Conservation (phyloP, 2,797 vertebrate genomes). For the Anguilla obscura region DNA sequence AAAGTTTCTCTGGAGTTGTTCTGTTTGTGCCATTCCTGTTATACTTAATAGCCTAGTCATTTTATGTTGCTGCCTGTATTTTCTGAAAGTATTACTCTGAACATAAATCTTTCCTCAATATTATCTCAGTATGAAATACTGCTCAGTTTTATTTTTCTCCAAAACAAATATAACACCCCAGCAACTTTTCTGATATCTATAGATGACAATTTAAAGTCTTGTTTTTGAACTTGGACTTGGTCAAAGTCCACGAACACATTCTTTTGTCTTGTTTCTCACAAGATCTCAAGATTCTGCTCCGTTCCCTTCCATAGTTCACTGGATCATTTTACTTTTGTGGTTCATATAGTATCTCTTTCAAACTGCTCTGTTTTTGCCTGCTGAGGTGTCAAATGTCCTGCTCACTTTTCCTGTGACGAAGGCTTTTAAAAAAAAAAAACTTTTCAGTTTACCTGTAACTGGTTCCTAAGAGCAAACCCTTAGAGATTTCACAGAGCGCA, state of each 20-base stretch:
- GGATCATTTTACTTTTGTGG: background rate
- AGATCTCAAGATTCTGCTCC: background rate
- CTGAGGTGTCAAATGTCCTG: background rate
- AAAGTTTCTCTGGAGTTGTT: background rate
- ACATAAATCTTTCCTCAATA: background rate
- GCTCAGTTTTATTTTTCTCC: background rate
- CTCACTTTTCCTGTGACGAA: background rate
- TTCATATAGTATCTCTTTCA: background rate
- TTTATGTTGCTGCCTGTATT: background rate
- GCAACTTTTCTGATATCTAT: too few relatives aligned
- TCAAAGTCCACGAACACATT: background rate
- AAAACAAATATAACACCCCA: background rate
- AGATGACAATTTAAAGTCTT: too few relatives aligned
- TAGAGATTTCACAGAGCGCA: background rate
- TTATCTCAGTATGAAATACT: background rate
- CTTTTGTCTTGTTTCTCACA: background rate
- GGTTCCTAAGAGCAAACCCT: background rate
- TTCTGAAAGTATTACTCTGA: background rate
- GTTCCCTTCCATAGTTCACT: background rate
- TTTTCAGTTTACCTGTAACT: background rate
- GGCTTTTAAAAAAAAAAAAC: background rate
- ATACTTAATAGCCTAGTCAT: background rate
- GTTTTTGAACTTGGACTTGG: background rate
- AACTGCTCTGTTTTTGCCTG: background rate
- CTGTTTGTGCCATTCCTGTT: background rate